Evolutionary conservation across 2,888 invertebrate genomes (phyloP), one percentile per base, ranked within the genome.

Genomic region (Saturnia japonica): DNA sequence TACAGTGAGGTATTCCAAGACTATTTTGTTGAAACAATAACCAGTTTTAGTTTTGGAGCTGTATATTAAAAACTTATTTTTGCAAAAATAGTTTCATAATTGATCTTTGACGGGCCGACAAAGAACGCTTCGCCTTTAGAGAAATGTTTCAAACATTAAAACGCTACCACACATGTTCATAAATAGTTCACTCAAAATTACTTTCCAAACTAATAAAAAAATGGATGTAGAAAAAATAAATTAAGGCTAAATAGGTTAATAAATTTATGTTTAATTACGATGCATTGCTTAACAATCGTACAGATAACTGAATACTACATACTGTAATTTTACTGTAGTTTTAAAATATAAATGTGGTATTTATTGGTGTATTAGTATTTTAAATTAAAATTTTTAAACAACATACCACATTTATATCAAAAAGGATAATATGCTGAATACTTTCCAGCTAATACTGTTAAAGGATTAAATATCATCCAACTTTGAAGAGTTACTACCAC

Each of bases 101-200:
- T 74, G 71, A 25, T 69, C 62, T 43, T 70, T 68, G 72, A 72
- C 51, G 72, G 43, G 71, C 80, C 78, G 79, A 75, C 72, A 79
- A 80, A 75, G 85, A 76, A 75, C 77, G 45, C 22, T 43, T 43
- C 60, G 60, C 25, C 45, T 11, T 87, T 85, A 87, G 89, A 88
- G 82, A 91, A 89, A 90, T 81, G 83, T 80, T 85, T 89, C 86
- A 88, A 88, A 89, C 88, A 79, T 87, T 86, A 83, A 78, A 78
- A 75, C 77, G 74, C 76, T 74, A 75, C 76, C 82, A 82, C 85
- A 85, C 82, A 83, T 85, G 80, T 77, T 73, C 68, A 60, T 14
- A 60, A 60, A 60, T 54, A 57, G 45, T 60, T 43, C 54, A 25
- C 70, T 70, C 60, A 64, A 34, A 68, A 70, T 28, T 69, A 72